phyloP scores from a whole-genome alignment of 2,797 vertebrate species.

The Varecia variegata region DNA sequence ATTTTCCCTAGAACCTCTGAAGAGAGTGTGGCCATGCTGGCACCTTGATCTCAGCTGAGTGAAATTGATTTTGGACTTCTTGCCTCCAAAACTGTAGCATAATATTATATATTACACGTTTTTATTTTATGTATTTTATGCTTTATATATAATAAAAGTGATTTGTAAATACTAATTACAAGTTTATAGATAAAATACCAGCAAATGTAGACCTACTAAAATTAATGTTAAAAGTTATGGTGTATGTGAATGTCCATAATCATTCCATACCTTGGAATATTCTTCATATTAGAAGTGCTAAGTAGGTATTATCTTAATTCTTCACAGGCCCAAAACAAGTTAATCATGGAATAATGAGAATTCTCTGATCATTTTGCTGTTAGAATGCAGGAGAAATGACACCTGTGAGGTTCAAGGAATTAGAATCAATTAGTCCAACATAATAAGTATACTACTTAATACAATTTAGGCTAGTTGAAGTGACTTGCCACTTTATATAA shows the following conservation, averaged over 20 bases:
- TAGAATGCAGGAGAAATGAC: neutral
- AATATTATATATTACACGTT: neutral
- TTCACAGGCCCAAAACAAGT: neutral
- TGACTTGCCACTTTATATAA: neutral
- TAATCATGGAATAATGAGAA: neutral
- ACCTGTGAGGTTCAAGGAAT: neutral
- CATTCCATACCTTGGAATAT: neutral
- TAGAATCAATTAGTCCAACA: neutral
- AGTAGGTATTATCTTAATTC: neutral
- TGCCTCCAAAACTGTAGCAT: neutral
- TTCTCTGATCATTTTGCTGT: neutral
- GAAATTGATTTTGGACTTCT: neutral
- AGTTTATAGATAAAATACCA: neutral
- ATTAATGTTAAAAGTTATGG: neutral
- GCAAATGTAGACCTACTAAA: neutral
- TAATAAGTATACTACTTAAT: neutral
- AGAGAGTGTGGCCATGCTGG: accelerated
- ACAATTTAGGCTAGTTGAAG: neutral
- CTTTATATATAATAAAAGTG: neutral
- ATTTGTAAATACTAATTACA: neutral
- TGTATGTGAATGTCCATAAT: neutral
- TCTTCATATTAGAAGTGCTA: neutral
- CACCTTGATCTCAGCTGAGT: neutral
- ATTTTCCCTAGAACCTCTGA: neutral
- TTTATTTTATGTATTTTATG: neutral